Evolutionary conservation across 1,140 invertebrate genomes (phyloP), one percentile per base, ranked within the genome.

Genomic region (Schlechtendalia chinensis): DNA sequence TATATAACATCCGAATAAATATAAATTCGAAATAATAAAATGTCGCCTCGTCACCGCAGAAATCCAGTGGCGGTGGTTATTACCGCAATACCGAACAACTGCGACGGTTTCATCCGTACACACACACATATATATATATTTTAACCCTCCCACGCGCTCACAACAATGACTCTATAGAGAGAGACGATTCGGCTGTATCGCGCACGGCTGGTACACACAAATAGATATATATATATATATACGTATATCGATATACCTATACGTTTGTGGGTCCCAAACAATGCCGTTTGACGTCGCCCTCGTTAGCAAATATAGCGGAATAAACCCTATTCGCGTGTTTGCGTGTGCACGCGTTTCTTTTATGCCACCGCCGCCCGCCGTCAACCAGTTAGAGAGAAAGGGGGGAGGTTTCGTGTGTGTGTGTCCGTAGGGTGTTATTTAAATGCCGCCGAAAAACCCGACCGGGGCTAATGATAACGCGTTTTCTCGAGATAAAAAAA

Each of bases 231-330:
- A 39, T 32, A 72, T 54, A 54, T 72, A 50, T 45, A 45, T 45
- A 45, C 10, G 10, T 45, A 45, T 45, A 45, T 10, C 4, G 5
- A 45, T 10, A 45, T 10, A 45, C n/a, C 24, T 47, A 61, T 63
- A 72, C 58, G 47, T n/a, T 63, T 17, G 39, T 45, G 69, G 47
- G 69, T 27, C n/a, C 58, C 75, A 50, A 61, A 63, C 75, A 79
- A 79, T 63, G 22, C 75, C 58, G 75, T 79, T 79, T 79, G 75
- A 63, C 58, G 61, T 59, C 63, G 75, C 75, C 75, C 75, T 79
- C 56, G 75, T 79, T 79, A 79, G 75, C 75, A 79, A 79, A 79
- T 79, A 79, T 50, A 63, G 75, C 75, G 75, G 39, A 79, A 79
- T 79, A 79, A 79, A 63, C 75, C 75, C 56, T 29, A 47, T 22